A percentile compares a stretch with the other conserved stretches of the same genome.
Evolutionary conservation across 1,140 invertebrate species (phyloP).

Genomic region (Ooceraea biroi): DNA sequence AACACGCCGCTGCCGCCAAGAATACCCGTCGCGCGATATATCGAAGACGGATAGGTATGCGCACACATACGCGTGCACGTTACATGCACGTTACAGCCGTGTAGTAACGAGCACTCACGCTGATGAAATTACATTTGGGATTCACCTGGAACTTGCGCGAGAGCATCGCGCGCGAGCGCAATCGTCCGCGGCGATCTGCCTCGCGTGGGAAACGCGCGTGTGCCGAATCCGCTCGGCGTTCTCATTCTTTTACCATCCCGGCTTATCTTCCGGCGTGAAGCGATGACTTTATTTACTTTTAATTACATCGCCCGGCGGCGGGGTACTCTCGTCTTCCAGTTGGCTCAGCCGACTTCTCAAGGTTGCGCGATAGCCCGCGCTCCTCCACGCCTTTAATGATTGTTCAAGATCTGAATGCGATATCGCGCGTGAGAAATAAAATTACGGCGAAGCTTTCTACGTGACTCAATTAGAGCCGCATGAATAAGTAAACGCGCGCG

Average conservation of each 20-base stretch:
- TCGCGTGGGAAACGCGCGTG: constrained; percentile 10
- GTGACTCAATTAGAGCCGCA: constrained; percentile 50
- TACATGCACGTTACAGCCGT: neutral
- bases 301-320: constrained; percentile 51
- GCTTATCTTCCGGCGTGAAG: neutral
- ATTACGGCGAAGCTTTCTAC: constrained; percentile 26
- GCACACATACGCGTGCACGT: neutral
- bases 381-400: neutral
- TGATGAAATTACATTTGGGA: constrained; percentile 61
- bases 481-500: constrained; percentile 29
- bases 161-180: neutral
- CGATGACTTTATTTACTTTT: constrained; percentile 47
- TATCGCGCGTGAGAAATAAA: constrained; percentile 12
- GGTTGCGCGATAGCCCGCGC: constrained; percentile 2
- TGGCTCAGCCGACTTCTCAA: constrained; percentile 17
- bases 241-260: neutral
- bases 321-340: constrained; percentile 27
- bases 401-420: constrained; percentile 20
- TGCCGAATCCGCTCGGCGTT: neutral
- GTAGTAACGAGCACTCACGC: constrained; percentile 48
- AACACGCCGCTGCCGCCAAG: neutral
- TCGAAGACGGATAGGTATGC: neutral
- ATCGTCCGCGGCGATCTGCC: neutral
- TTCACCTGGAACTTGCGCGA: constrained; percentile 13
- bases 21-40: neutral